Evolutionary conservation across 2,888 invertebrate genomes (phyloP), one percentile per base, ranked within the genome.

Genomic region (Nomada fabriciana): DNA sequence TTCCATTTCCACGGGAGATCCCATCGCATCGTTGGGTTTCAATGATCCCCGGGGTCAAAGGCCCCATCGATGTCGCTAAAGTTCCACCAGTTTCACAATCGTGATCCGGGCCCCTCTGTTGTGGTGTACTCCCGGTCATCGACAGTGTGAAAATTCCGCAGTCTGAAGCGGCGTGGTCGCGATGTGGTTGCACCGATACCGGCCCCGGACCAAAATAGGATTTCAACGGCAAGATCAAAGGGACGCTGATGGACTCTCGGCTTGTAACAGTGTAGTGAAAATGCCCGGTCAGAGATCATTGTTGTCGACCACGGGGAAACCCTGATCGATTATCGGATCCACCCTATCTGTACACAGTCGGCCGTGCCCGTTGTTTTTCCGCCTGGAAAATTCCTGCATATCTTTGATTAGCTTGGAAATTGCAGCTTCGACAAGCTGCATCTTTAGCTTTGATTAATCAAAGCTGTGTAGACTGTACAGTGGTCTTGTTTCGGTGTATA

Each of bases 211-310:
- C 61, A 23, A 80, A 82, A 83, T 80, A 80, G 76, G 80, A 69
- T 83, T 84, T 84, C 76, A 72, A 70, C 43, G 67, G 42, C 43
- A 70, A 80, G 83, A 84, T 84, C 84, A 84, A 84, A 84, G 83
- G 53, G 70, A 73, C 73, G 29, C 52, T 65, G 71, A 80, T 74
- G 70, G 63, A 83, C 70, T 18, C 50, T 7, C 20, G 2, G 20
- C 65, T 50, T 11, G 74, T 52, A 70, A 74, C 70, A 18, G 11
- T 52, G 67, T 25, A 63, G 36, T n/a, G 67, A 52, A 55, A 59
- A 72, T 55, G 23, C 11, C 55, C 55, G 63, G 47, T 73, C 76
- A 76, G 68, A 72, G 72, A 80, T 83, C 83, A 76, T 79, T 72
- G 83, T 72, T 69, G 57, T 61, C 61, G 67, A 47, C n/a, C 63